A percentile compares a stretch with the other conserved stretches of the same genome.
Conservation (phyloP, 2,888 invertebrate genomes). For the Hirtodrosophila trivittata region DNA sequence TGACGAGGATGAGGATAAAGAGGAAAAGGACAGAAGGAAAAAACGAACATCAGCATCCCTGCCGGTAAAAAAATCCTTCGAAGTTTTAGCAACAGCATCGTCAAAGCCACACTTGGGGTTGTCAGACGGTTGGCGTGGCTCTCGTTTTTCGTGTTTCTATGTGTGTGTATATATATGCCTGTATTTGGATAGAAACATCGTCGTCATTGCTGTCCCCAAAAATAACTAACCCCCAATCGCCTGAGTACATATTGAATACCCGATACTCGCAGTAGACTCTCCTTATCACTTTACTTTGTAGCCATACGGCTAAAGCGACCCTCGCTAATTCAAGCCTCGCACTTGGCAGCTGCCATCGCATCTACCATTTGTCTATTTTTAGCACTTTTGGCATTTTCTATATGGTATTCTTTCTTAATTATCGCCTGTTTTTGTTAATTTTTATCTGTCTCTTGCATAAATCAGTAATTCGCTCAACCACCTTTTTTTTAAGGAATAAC, state of each 20-base stretch:
- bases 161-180: conserved; percentile 2
- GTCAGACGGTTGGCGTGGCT: conserved; percentile 34
- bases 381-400: conserved; percentile 48
- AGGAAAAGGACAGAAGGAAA: neutral
- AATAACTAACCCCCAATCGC: conserved; percentile 68
- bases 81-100: conserved; percentile 56
- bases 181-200: conserved; percentile 35
- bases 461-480: conserved; percentile 27
- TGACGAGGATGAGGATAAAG: conserved; percentile 6
- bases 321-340: conserved; percentile 43
- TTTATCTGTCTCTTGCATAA: conserved; percentile 19
- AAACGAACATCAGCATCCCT: conserved; percentile 53
- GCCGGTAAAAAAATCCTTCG: conserved; percentile 52
- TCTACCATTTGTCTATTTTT: conserved; percentile 59
- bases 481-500: neutral
- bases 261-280: conserved; percentile 30
- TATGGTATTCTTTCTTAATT: conserved; percentile 29
- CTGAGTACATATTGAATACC: conserved; percentile 23
- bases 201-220: conserved; percentile 60
- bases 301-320: conserved; percentile 40
- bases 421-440: conserved; percentile 41
- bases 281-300: conserved; percentile 16
- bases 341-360: conserved; percentile 31
- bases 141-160: neutral
- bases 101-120: conserved; percentile 45